These are phyloP conservation scores for Aplocera efformata DNA, from an alignment of 2,888 invertebrate genomes.

Conservation along the genomic window DNA sequence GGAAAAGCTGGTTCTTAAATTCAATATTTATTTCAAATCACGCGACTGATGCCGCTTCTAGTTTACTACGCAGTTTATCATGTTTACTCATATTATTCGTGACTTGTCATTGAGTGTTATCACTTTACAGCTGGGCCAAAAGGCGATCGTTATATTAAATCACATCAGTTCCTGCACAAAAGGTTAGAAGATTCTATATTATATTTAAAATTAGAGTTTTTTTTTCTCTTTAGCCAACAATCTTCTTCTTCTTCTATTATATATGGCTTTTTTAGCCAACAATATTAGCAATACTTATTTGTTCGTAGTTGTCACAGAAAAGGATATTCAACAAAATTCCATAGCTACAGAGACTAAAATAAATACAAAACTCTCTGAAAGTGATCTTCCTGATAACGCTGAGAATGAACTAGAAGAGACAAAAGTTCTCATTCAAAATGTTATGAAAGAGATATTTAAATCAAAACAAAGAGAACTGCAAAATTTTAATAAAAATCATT, in stretches of 20 bases:
- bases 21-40: too few species aligned
- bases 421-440: constrained; percentile 42
- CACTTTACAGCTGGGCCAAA: constrained; percentile 56
- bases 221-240: too few species aligned
- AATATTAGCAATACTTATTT: too few species aligned
- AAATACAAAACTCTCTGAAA: not conserved
- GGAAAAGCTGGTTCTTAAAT: too few species aligned
- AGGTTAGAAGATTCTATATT: constrained; percentile 11
- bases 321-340: not conserved
- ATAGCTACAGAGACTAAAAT: constrained; percentile 12
- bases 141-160: constrained; percentile 56
- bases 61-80: too few species aligned
- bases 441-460: constrained; percentile 47
- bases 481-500: constrained; percentile 14
- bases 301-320: not conserved
- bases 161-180: constrained; percentile 34
- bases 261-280: too few species aligned
- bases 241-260: too few species aligned
- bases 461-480: constrained; percentile 30
- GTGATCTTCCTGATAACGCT: constrained; percentile 4
- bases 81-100: not conserved
- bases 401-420: constrained; percentile 36
- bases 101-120: constrained; percentile 8
- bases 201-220: too few species aligned
- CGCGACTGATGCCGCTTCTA: too few species aligned